Evolutionary conservation across 2,888 invertebrate genomes (phyloP), one percentile per base, ranked within the genome.

Genomic region (Sminthurinus aureus): DNA sequence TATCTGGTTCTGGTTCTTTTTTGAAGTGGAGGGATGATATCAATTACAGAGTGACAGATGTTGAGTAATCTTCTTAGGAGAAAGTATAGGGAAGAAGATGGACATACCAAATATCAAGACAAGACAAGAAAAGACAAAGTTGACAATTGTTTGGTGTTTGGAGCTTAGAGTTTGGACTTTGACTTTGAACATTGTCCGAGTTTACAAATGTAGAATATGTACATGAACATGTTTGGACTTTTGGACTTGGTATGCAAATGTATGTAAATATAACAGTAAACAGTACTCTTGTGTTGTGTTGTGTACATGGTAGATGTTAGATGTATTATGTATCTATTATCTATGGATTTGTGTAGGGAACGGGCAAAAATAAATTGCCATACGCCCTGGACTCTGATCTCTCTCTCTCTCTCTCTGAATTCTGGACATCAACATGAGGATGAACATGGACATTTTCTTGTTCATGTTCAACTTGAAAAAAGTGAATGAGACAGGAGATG

Each of bases 1-100:
- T n/a, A n/a, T n/a, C n/a, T n/a, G n/a, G n/a, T n/a, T n/a, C n/a
- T n/a, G n/a, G n/a, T n/a, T n/a, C n/a, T 81, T 50, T 38, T 58
- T 26, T 6, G 58, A 71, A 52, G 52, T 79, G 80, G 85, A 86
- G 87, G 88, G 87, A 87, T 88, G 87, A 86, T 85, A 86, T 87
- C 88, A 89, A 89, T 89, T 89, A 89, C 87, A 86, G 86, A 86
- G 86, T 88, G 88, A 88, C 88, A 88, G 88, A 87, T 88, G 82
- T 82, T 82, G 82, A 82, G 82, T 82, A 82, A 82, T 82, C 69
- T 51, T 58, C 51, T 26, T 50, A 0, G 81, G 24, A 22, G 81
- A 75, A 64, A 11, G 81, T 64, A 22, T n/a, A 22, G 11, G 11
- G 38, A 52, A 51, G 76, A 11, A n/a, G 76, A 52, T 52, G 76